Percentiles rank a stretch among this genome's conserved stretches.
Evolutionary conservation across 2,888 invertebrate species (phyloP).

Genomic region (Odontomyia ornata): DNA sequence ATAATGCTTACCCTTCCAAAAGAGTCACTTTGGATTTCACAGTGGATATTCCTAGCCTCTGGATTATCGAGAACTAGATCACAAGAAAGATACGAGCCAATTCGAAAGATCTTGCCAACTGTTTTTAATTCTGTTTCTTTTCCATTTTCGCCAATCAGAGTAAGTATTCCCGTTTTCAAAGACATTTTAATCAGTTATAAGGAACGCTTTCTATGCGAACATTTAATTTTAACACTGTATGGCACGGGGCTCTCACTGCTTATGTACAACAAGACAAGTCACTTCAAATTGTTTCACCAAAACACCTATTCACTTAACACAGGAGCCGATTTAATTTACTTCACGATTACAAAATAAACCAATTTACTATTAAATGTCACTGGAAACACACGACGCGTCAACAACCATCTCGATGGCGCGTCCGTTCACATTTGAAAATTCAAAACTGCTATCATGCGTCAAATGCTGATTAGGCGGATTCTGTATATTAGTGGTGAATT

Average conservation of each 20-base stretch:
- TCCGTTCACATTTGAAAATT: neutral
- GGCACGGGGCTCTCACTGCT: no score
- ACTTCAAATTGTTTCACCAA: no score
- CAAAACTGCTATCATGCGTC: neutral
- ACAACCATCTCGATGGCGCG: neutral
- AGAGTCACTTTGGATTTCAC: slow-evolving; percentile 60
- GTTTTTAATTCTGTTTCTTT: slow-evolving; percentile 5
- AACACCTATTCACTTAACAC: no score
- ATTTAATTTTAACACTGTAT: no score
- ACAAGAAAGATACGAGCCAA: slow-evolving; percentile 59
- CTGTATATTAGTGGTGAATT: neutral
- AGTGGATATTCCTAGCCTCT: slow-evolving; percentile 57
- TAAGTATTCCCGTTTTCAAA: slow-evolving; percentile 23
- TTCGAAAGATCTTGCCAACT: slow-evolving; percentile 57
- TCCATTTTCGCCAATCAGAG: neutral
- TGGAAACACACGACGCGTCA: no score
- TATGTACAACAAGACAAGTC: no score
- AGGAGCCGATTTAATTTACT: no score
- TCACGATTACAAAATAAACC: no score
- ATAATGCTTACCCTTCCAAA: slow-evolving; percentile 60
- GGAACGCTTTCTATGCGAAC: no score
- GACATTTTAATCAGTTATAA: slow-evolving; percentile 15
- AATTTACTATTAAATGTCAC: no score
- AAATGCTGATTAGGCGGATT: neutral
- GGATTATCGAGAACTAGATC: slow-evolving; percentile 57